Evolutionary conservation across 23 tunicate genomes (phyloP), one percentile per base, ranked within the genome.

Genomic region (Halocynthia aurantium): DNA sequence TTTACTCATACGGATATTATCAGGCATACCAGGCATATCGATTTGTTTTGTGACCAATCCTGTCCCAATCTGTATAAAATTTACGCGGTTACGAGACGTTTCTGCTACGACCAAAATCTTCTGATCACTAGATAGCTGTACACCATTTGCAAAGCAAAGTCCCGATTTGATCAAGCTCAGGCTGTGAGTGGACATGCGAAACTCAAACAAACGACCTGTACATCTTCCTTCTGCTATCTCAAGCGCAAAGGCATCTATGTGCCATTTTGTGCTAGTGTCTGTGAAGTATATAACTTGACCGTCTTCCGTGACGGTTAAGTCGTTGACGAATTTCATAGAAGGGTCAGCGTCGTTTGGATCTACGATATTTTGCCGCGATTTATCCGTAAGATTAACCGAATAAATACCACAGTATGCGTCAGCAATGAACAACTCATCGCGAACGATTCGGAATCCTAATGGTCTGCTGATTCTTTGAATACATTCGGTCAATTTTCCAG

Each of bases 321-420:
- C 78, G 21, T 74, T 74, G 12, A 64, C 64, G 56, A 74, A 74
- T 18, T 74, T 74, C 78, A 74, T 74, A 64, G 50, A 22, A 17
- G 78, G 78, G 12, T 55, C 67, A 44, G 56, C 78, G 56, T 74
- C 78, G 21, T 10, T 64, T 20, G 78, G 78, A 17, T 74, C 18
- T 19, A 74, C 64, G 8, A 74, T 22, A 12, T 6, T 19, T 18
- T 53, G 6, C 50, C 55, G 31, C 18, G 55, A 10, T 74, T 74
- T 74, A 15, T 62, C 56, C 13, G 56, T 54, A 8, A 74, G 13
- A 20, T 74, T 54, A 8, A 74, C 20, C 10, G 78, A 53, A 49
- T 74, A 74, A 20, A 74, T 10, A 10, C 78, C 78, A 18, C 56
- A 74, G 31, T 52, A 74, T n/a, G 78, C 78, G 57, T 74, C 78